These are phyloP conservation scores for Pygathrix nemaeus DNA, from an alignment of 2,113 vertebrate genomes.

Conservation along the genomic window DNA sequence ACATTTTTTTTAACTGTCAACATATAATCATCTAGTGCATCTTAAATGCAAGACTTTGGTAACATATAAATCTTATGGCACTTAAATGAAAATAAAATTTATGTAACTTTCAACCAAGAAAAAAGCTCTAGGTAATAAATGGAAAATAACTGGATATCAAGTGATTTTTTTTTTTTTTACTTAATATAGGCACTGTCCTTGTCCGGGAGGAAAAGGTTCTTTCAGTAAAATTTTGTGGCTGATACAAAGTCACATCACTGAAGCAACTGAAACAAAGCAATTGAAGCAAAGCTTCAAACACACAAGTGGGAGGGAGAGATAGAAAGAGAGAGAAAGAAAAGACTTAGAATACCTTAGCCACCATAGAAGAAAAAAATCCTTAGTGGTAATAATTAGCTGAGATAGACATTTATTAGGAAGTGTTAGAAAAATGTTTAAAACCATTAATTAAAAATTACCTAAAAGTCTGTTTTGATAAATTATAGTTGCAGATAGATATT, in stretches of 20 bases:
- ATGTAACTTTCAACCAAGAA: not conserved
- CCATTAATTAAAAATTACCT: not conserved
- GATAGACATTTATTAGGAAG: not conserved
- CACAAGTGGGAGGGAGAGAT: not conserved
- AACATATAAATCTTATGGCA: not conserved
- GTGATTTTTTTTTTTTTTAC: not conserved
- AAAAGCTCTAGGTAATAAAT: not conserved
- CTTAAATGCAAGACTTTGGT: not conserved
- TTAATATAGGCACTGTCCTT: not conserved
- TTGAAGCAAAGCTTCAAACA: not conserved
- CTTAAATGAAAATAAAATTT: slow-evolving; percentile 14
- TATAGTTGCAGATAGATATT: not conserved
- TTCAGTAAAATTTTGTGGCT: not conserved
- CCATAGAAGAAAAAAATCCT: not conserved
- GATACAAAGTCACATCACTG: not conserved
- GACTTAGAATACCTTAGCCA: not conserved
- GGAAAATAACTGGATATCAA: not conserved
- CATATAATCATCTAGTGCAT: not conserved
- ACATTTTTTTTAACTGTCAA: not conserved
- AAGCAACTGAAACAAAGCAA: not conserved
- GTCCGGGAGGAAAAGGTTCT: not conserved
- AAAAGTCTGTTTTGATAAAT: not conserved
- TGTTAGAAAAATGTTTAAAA: not conserved
- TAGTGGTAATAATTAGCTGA: not conserved
- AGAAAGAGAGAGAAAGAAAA: not conserved